Evolutionary conservation across 2,797 vertebrate genomes (phyloP), one percentile per base, ranked within the genome.

Genomic region (Oreochromis grahami): DNA sequence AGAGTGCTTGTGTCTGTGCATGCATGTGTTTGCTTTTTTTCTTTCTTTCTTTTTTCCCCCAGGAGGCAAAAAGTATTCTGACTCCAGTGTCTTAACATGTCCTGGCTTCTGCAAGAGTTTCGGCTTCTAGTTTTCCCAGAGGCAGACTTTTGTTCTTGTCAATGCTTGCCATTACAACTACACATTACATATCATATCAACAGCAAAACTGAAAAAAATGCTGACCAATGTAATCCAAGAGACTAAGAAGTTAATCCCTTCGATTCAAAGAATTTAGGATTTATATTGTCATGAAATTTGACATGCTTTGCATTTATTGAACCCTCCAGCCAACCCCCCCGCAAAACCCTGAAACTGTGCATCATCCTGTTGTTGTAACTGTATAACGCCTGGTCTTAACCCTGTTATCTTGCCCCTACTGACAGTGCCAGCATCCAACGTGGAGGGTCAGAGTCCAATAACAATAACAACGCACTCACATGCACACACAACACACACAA

Each of bases 391-490:
- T 24, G 78, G 13, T 68, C 83, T 63, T 82, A 48, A 76, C 85
- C 32, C 43, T 50, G 29, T 79, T 81, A 72, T 52, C 81, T 29
- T 36, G 11, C 26, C 21, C 34, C 32, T 53, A 4, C 26, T 84
- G 56, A 85, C 32, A n/a, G 58, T 34, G 76, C 84, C 78, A 84
- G 68, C 74, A 68, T 94, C 89, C 93, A 95, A 58, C 93, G 91
- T 96, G 94, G 93, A 94, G 88, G 94, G 52, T 87, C 92, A 96
- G 83, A 95, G 95, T 95, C 92, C 93, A 94, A 2, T 85, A 70
- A 86, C 88, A 91, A 85, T 51, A 34, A 53, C 24, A 55, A 24
- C 45, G 60, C 21, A 74, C 56, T 50, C 45, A 81, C 38, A 77
- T 53, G 52, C 41, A 82, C 50, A 5, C 77, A 77, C 43, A 48